phyloP scores from a whole-genome alignment of 1,140 invertebrate species.

The Ctenoplectra terminalis region DNA sequence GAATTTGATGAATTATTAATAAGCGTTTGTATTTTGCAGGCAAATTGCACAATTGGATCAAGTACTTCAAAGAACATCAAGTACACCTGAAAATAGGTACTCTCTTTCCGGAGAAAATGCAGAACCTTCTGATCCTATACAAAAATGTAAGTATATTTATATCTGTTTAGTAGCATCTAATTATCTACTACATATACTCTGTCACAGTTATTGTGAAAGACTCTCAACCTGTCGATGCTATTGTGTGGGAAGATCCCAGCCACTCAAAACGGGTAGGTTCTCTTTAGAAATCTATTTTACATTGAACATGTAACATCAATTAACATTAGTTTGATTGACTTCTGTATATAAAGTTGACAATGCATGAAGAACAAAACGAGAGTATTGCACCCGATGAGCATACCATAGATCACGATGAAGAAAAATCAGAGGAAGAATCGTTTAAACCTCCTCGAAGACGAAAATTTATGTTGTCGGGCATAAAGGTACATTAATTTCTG shows the following conservation, averaged over 20 bases:
- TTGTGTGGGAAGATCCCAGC: constrained; percentile 83
- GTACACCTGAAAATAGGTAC: constrained; percentile 70
- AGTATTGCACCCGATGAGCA: background rate
- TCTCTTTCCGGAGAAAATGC: constrained; percentile 70
- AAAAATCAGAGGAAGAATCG: background rate
- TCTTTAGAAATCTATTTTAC: background rate
- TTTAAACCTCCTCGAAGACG: constrained; percentile 37
- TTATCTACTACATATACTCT: constrained; percentile 5
- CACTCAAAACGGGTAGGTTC: constrained; percentile 57
- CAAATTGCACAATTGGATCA: constrained; percentile 77
- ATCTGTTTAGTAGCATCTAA: constrained; percentile 25
- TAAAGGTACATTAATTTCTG: constrained; percentile 69
- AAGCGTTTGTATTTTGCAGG: constrained; percentile 38
- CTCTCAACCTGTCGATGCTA: constrained; percentile 81
- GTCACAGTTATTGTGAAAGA: constrained; percentile 74
- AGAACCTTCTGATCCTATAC: constrained; percentile 62
- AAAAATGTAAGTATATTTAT: constrained; percentile 64
- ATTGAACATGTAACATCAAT: background rate
- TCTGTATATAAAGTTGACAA: constrained; percentile 5
- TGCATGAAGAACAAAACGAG: constrained; percentile 4
- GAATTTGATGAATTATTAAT: background rate
- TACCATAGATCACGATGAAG: background rate
- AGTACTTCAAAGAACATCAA: constrained; percentile 72
- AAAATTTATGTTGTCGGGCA: constrained; percentile 80
- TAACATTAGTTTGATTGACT: background rate